phyloP scores from a whole-genome alignment of 2,113 vertebrate species.

The Micronycteris hirsuta region DNA sequence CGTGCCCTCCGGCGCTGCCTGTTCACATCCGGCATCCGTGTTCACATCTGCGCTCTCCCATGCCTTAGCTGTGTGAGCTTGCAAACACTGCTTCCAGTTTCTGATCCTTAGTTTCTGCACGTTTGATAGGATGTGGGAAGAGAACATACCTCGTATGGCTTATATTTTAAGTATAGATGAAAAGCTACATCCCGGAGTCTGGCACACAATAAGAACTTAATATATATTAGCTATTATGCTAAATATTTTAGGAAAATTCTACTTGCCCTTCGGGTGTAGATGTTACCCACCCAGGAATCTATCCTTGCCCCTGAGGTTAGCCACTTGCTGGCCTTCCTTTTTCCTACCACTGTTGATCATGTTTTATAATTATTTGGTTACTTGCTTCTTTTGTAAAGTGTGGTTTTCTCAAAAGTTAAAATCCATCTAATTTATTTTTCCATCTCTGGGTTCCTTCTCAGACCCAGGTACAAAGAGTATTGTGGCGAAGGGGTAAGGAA shows the following conservation, averaged over 20 bases:
- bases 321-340: not conserved
- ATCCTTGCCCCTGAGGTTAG: not conserved
- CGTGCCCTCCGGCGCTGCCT: not conserved
- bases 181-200: not conserved
- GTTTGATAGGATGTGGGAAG: not conserved
- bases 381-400: not conserved
- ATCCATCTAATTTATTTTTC: not conserved
- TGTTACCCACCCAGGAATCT: not conserved
- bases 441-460: not conserved
- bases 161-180: not conserved
- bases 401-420: not conserved
- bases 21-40: not conserved
- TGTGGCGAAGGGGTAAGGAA: not conserved
- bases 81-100: not conserved
- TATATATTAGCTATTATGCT: not conserved
- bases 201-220: not conserved
- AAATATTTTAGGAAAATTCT: not conserved
- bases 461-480: not conserved
- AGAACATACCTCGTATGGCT: not conserved
- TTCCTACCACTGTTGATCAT: not conserved
- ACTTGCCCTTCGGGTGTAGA: not conserved
- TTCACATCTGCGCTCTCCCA: not conserved
- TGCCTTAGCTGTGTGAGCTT: not conserved
- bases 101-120: not conserved
- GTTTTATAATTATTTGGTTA: not conserved